These are phyloP conservation scores for Maccullochella peelii DNA, from an alignment of 2,113 vertebrate genomes.

Conservation along the genomic window DNA sequence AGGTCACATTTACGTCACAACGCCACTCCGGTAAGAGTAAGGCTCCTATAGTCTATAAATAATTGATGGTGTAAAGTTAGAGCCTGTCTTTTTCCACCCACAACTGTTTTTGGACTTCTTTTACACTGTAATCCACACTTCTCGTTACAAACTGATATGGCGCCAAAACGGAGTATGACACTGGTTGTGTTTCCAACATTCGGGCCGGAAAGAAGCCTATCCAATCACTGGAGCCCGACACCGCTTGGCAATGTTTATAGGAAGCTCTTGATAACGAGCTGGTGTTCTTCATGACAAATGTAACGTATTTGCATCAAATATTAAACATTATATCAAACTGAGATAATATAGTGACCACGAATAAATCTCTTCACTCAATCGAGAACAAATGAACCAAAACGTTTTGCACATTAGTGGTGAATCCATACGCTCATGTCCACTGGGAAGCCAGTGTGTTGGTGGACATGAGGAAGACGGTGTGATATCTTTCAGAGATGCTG, in stretches of 20 bases:
- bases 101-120: constrained; percentile 52
- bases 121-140: constrained; percentile 65
- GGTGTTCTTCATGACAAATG: constrained; percentile 20
- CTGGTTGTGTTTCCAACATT: constrained; percentile 29
- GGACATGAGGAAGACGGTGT: constrained; percentile 18
- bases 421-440: constrained; percentile 10
- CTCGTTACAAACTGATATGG: constrained; percentile 41
- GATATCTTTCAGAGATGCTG: constrained; percentile 7
- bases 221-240: constrained; percentile 45
- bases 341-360: not conserved
- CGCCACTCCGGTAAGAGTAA: constrained; percentile 23
- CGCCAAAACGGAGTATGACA: constrained; percentile 38
- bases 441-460: constrained; percentile 23
- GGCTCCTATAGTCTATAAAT: constrained; percentile 52
- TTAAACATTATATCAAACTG: constrained; percentile 10
- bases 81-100: constrained; percentile 36
- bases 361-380: constrained; percentile 20
- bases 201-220: constrained; percentile 18
- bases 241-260: constrained; percentile 31
- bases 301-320: constrained; percentile 32
- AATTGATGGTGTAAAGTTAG: constrained; percentile 72
- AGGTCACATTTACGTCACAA: constrained; percentile 36
- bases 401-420: constrained; percentile 3
- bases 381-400: not conserved
- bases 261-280: constrained; percentile 34